Conservation (phyloP, 2,888 invertebrate genomes). For the Platycheirus albimanus region DNA sequence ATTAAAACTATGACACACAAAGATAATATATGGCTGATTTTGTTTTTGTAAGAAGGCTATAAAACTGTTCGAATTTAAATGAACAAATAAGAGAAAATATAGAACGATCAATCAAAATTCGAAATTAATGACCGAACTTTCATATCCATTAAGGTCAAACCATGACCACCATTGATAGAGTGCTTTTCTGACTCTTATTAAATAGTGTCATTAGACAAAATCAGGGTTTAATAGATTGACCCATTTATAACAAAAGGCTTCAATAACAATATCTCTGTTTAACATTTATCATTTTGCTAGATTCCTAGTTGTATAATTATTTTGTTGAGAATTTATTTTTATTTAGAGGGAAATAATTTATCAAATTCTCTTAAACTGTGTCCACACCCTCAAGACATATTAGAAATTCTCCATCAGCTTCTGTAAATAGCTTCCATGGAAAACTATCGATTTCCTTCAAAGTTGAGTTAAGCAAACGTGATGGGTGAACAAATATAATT, state of each 20-base stretch:
- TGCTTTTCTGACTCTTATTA: background rate
- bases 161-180: background rate
- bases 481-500: background rate
- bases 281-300: too few species aligned
- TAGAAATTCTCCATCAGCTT: conserved; percentile 46
- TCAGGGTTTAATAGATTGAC: conserved; percentile 2
- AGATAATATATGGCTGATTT: background rate
- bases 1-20: background rate
- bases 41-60: conserved; percentile 23
- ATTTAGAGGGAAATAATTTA: conserved; percentile 5
- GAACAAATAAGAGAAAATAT: background rate
- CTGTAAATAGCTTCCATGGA: conserved; percentile 32
- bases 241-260: background rate
- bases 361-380: background rate
- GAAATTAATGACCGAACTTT: conserved; percentile 39
- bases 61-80: background rate
- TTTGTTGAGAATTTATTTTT: conserved; percentile 6
- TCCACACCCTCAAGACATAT: conserved; percentile 43
- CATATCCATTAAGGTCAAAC: background rate
- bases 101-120: conserved; percentile 41
- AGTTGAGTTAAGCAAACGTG: conserved; percentile 21
- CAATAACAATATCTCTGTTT: too few species aligned
- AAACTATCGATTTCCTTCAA: conserved; percentile 43
- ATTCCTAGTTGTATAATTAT: too few species aligned
- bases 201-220: background rate